Base-by-base conservation (phyloP, 2,888 invertebrate genomes). In the Nowickia ferox region DNA sequence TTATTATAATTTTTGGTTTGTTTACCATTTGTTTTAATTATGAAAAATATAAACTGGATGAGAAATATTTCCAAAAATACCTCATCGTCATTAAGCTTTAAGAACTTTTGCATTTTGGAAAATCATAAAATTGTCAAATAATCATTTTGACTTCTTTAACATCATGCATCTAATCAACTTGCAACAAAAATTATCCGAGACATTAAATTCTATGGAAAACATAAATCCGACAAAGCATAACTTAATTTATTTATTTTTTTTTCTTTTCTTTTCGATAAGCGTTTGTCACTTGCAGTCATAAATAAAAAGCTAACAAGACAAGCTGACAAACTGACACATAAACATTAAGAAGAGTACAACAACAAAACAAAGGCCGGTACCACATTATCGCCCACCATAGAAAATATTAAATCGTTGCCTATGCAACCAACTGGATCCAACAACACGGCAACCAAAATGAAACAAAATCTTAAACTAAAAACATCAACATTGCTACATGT, bases 221-320 rank as follows among this genome's bases (percentile, higher is more conserved):
- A 38, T 68, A 68, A 61, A 61, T 55, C 30, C 30, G 59, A 78
- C 55, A 65, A 61, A 76, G 51, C 42, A 68, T 17, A 72, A 76
- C 48, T 72, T 80, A 76, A 79, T 83, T 77, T 19, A 9, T 17
- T 15, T 59, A 2, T 61, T 42, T 63, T 46, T n/a, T 69, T 53
- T n/a, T 19, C 30, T 30, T 30, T n/a, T 17, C 51, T 22, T 59
- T 83, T 72, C 80, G 86, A 86, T 86, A 80, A 83, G 79, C 83
- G 83, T 76, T 79, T 86, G 86, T 80, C 86, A 86, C 83, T 80
- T 79, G 66, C 83, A 86, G 86, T 76, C 83, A 83, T 86, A 86
- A 86, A 86, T 79, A 83, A 78, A 75, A 76, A 76, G 75, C 53
- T 22, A 86, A 86, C 79, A 79, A 86, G 83, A 82, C 77, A 81